Evolutionary conservation across 2,113 vertebrate species (phyloP), one percentile per base, ranked within the genome.

Genomic region (Camarhynchus parvulus): DNA sequence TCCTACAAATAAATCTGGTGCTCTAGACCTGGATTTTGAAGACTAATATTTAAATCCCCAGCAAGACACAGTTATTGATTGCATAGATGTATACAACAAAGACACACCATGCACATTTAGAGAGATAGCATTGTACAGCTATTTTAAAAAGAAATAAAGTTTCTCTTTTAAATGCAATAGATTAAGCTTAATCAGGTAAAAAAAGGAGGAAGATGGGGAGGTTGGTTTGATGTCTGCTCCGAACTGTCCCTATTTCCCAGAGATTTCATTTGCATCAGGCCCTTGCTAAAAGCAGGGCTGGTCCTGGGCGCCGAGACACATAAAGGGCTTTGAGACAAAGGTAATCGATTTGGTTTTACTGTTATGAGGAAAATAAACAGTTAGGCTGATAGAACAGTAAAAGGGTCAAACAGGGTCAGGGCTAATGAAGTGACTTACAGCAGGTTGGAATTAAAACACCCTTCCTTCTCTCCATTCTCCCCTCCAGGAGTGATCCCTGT

Each of bases 331-430:
- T 74, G 89, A 96, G 88, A 89, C 89, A 96, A 90, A 94, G 94
- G 68, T 79, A 76, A 96, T 97, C 47, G 80, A 97, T 97, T 63
- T 19, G 39, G 67, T 83, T 95, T 96, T 95, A 94, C 89, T 85
- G 94, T 96, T 96, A 97, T 95, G 96, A 94, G 86, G 89, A 97
- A 95, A 96, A 96, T 94, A 96, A 97, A 95, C 93, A 92, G 68
- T 94, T 94, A 44, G 81, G 72, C 89, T 95, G 92, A 80, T 93
- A 88, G 35, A 93, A 87, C 82, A 92, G 91, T 79, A 91, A 94
- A 90, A 96, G 91, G 92, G 74, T 96, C 91, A 91, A 83, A 42
- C 41, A 53, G 93, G 91, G 83, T 70, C 88, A 77, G 74, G 78
- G 74, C 64, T 96, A 96, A 97, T 93, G 95, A 96, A 97, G 91